Percentiles rank a stretch among this genome's conserved stretches.
Conservation (phyloP, 2,797 vertebrate species). For the Urocyon cinereoargenteus region DNA sequence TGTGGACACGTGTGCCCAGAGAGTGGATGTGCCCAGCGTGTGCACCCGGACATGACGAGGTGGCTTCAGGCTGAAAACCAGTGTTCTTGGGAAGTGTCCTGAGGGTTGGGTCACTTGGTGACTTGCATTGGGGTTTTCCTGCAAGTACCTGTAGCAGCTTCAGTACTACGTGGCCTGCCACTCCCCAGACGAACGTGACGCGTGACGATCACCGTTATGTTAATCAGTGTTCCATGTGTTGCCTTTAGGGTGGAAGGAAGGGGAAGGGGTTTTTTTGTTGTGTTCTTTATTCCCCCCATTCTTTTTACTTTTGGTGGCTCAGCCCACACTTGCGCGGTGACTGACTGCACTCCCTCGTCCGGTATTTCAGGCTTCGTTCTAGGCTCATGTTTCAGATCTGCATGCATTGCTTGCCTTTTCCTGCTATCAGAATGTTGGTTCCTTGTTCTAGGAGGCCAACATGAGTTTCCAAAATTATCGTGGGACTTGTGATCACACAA, state of each 20-base stretch:
- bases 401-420: conserved; percentile 90
- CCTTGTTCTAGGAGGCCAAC: conserved; percentile 87
- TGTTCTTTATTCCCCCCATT: neutral
- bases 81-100: conserved; percentile 76
- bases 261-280: neutral
- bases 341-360: conserved; percentile 85
- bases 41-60: conserved; percentile 65
- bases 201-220: conserved; percentile 65
- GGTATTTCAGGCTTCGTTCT: conserved; percentile 87
- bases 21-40: conserved; percentile 80
- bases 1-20: conserved; percentile 79
- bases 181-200: conserved; percentile 76
- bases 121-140: conserved; percentile 86
- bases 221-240: conserved; percentile 72
- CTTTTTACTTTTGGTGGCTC: conserved; percentile 76
- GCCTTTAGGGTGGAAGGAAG: conserved; percentile 36
- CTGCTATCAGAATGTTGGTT: conserved; percentile 88
- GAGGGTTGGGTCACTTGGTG: conserved; percentile 78
- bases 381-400: conserved; percentile 90
- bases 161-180: conserved; percentile 80
- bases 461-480: conserved; percentile 88
- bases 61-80: conserved; percentile 79
- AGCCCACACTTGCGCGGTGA: conserved; percentile 83
- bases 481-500: conserved; percentile 90
- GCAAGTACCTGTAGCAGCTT: conserved; percentile 81